A percentile compares a stretch with the other conserved stretches of the same genome.
Conservation (phyloP, 2,888 invertebrate species). For the Steromphala cineraria region DNA sequence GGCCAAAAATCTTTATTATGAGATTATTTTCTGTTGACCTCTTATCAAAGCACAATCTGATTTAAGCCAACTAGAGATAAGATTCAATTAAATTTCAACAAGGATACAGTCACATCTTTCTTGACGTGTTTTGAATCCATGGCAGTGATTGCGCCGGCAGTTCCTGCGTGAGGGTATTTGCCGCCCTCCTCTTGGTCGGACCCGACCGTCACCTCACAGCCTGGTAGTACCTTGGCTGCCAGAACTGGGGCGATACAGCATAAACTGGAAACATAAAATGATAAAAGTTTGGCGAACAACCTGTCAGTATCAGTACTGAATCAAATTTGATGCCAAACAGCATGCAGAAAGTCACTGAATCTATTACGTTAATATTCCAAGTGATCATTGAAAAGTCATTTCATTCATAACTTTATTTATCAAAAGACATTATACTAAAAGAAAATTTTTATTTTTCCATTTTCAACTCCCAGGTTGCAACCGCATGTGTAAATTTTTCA, state of each 20-base stretch:
- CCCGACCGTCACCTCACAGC: slow-evolving; percentile 74
- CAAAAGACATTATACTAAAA: too few species aligned
- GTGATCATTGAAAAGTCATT: too few species aligned
- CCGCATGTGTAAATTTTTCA: too few species aligned
- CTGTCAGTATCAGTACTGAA: neutral
- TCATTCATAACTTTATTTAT: too few species aligned
- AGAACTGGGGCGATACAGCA: slow-evolving; percentile 79
- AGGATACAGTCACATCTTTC: slow-evolving; percentile 73
- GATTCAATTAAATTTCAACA: slow-evolving; percentile 25
- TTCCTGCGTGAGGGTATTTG: slow-evolving; percentile 76
- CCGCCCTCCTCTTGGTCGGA: slow-evolving; percentile 68
- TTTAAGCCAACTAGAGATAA: too few species aligned
- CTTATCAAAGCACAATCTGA: too few species aligned
- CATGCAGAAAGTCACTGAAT: too few species aligned
- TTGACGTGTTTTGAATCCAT: slow-evolving; percentile 77
- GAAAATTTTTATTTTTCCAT: too few species aligned
- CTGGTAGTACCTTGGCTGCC: slow-evolving; percentile 76
- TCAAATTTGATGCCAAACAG: neutral
- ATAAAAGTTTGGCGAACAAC: neutral
- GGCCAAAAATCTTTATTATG: too few species aligned
- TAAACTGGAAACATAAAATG: slow-evolving; percentile 59
- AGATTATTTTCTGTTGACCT: too few species aligned
- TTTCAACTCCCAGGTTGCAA: too few species aligned
- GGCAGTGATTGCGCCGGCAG: slow-evolving; percentile 76
- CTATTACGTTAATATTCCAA: too few species aligned